phyloP scores from a whole-genome alignment of 2,888 invertebrate genomes.

The Pteria penguin region DNA sequence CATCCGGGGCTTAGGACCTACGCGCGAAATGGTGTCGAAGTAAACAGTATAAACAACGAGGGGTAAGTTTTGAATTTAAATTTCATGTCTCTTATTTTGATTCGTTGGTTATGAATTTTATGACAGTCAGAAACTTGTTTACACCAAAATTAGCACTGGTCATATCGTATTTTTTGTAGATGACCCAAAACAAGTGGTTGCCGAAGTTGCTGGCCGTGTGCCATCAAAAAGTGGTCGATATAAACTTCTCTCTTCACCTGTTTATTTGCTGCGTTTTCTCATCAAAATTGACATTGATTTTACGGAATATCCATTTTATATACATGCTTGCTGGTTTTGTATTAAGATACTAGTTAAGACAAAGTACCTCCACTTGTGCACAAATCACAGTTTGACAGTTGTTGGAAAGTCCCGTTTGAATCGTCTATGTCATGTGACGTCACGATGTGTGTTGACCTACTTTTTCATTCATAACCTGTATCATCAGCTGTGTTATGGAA shows the following conservation, averaged over 20 bases:
- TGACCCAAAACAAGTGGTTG: not conserved
- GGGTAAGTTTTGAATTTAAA: slow-evolving; percentile 28
- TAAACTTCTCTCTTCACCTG: not conserved
- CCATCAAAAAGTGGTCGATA: slow-evolving; percentile 14
- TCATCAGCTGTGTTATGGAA: too few relatives aligned
- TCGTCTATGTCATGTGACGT: not conserved
- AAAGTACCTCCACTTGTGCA: too few relatives aligned
- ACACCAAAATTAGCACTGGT: not conserved
- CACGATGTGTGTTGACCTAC: slow-evolving; percentile 13
- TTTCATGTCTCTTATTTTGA: not conserved
- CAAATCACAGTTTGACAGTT: not conserved
- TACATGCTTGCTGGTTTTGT: too few relatives aligned
- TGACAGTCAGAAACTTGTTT: too few relatives aligned
- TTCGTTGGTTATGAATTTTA: slow-evolving; percentile 4
- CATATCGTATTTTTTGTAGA: not conserved
- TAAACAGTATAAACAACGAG: slow-evolving; percentile 58
- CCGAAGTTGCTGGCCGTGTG: not conserved
- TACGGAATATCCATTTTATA: too few relatives aligned
- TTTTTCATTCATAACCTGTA: slow-evolving; percentile 4
- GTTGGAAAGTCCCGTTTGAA: not conserved
- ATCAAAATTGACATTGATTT: too few relatives aligned
- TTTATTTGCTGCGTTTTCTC: not conserved
- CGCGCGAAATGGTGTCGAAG: slow-evolving; percentile 76
- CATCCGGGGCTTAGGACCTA: slow-evolving; percentile 72
- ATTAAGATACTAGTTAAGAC: too few relatives aligned